phyloP scores from a whole-genome alignment of 2,888 invertebrate species.

The Epinotia bilunana region DNA sequence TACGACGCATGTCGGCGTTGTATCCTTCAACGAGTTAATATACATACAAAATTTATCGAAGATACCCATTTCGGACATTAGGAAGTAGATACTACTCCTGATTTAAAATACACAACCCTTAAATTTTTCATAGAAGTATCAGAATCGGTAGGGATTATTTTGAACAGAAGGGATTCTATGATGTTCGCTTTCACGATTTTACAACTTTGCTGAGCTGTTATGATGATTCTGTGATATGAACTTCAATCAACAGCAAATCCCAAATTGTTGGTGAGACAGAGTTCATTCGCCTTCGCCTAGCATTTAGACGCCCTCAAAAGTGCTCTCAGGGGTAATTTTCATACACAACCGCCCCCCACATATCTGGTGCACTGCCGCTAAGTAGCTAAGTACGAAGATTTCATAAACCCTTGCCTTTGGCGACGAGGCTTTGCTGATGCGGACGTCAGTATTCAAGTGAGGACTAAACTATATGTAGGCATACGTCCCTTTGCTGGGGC shows the following conservation, averaged over 20 bases:
- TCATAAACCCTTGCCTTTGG: conserved; percentile 25
- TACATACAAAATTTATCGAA: too few relatives aligned
- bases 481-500: too few relatives aligned
- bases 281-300: conserved; percentile 1
- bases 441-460: neutral
- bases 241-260: neutral
- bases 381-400: conserved; percentile 35
- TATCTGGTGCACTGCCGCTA: conserved; percentile 33
- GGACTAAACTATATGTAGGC: neutral
- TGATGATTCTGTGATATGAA: too few relatives aligned
- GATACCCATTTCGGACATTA: too few relatives aligned
- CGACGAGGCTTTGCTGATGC: neutral
- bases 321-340: conserved; percentile 23
- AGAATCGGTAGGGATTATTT: neutral
- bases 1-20: too few relatives aligned
- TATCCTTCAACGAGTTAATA: too few relatives aligned
- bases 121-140: neutral
- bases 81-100: neutral
- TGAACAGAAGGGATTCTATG: too few relatives aligned
- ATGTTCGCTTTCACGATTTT: too few relatives aligned
- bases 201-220: too few relatives aligned
- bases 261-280: neutral
- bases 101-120: neutral
- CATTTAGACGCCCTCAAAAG: conserved; percentile 17
- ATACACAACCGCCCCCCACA: conserved; percentile 26